These are phyloP conservation scores for Hyles euphorbiae DNA, from an alignment of 1,140 invertebrate genomes.

Conservation along the genomic window DNA sequence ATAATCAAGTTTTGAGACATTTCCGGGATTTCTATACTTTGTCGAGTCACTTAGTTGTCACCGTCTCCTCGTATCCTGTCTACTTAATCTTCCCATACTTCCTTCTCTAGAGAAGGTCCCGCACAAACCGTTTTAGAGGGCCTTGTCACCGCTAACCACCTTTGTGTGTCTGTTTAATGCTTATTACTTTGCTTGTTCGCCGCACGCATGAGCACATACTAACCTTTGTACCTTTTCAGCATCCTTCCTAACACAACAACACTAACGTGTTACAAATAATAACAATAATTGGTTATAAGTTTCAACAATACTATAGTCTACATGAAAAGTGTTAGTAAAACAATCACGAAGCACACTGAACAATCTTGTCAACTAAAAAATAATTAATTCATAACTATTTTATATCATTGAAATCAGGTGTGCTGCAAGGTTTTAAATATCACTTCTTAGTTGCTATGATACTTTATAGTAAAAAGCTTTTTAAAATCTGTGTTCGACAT, in stretches of 20 bases:
- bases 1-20: too few species aligned
- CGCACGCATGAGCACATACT: slow-evolving; percentile 68
- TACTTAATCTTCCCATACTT: slow-evolving; percentile 11
- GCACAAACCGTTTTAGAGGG: slow-evolving; percentile 30
- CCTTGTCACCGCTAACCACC: slow-evolving; percentile 59
- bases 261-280: slow-evolving; percentile 26
- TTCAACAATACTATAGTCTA: too few species aligned
- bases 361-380: slow-evolving; percentile 9
- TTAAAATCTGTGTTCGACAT: too few species aligned
- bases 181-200: slow-evolving; percentile 58
- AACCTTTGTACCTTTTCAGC: slow-evolving; percentile 70
- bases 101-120: slow-evolving; percentile 23
- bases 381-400: too few species aligned
- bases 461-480: too few species aligned
- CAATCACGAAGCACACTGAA: slow-evolving; percentile 18
- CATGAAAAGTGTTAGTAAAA: not conserved
- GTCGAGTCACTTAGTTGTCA: too few species aligned
- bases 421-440: too few species aligned
- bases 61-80: too few species aligned
- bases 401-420: too few species aligned
- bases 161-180: slow-evolving; percentile 43
- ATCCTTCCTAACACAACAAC: slow-evolving; percentile 54
- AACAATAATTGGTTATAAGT: not conserved
- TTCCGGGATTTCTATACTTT: too few species aligned
- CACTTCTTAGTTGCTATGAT: too few species aligned